Conservation (phyloP, 2,888 invertebrate species). For the Nomada fabriciana region DNA sequence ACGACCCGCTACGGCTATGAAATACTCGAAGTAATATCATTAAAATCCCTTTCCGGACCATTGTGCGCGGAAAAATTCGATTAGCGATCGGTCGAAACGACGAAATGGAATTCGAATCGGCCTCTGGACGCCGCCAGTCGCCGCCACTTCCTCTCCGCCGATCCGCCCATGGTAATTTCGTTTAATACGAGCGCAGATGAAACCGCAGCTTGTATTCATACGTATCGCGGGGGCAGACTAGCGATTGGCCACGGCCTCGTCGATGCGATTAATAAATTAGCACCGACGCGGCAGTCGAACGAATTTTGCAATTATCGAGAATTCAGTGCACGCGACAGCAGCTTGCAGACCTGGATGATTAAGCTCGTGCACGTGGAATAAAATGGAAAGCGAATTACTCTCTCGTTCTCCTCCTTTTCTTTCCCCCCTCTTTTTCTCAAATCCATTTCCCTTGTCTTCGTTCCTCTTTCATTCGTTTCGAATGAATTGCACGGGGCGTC, state of each 20-base stretch:
- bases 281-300: constrained; percentile 54
- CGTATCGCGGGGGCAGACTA: constrained; percentile 16
- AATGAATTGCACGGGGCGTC: background rate
- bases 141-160: background rate
- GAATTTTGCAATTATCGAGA: constrained; percentile 70
- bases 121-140: background rate
- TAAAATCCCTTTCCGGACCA: constrained; percentile 48
- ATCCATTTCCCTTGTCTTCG: background rate
- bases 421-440: background rate
- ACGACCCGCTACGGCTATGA: constrained; percentile 3
- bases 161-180: constrained; percentile 49
- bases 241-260: constrained; percentile 48
- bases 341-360: constrained; percentile 52
- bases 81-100: constrained; percentile 52
- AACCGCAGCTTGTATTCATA: constrained; percentile 60
- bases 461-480: background rate
- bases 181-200: constrained; percentile 57
- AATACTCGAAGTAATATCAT: constrained; percentile 47
- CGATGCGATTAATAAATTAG: constrained; percentile 74
- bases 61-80: constrained; percentile 54
- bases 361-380: constrained; percentile 9
- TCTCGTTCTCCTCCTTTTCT: no score
- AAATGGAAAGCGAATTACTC: constrained; percentile 6
- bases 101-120: constrained; percentile 48
- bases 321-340: constrained; percentile 51